A percentile compares a stretch with the other conserved stretches of the same genome.
Conservation (phyloP, 2,113 vertebrate genomes). For the Mus pahari region DNA sequence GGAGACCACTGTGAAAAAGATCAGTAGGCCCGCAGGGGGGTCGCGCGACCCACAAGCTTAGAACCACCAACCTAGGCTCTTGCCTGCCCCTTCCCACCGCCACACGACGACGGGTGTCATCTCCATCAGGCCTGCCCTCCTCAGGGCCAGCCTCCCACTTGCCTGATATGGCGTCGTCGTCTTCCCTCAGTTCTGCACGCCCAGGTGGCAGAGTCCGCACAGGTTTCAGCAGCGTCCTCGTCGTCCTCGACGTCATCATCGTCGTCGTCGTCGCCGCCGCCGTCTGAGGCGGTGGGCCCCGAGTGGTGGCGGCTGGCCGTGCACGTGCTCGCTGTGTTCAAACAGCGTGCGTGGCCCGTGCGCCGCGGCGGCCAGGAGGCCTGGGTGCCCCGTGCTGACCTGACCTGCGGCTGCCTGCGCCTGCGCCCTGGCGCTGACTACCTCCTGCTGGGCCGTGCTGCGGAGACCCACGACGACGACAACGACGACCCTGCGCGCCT, state of each 20-base stretch:
- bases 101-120: neutral
- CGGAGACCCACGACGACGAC: constrained; percentile 85
- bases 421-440: constrained; percentile 89
- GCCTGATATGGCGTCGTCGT: neutral
- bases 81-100: neutral
- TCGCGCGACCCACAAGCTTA: neutral
- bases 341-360: constrained; percentile 81
- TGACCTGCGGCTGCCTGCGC: constrained; percentile 91
- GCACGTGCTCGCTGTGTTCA: constrained; percentile 89
- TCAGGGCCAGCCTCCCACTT: neutral
- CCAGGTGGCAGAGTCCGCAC: constrained; percentile 82
- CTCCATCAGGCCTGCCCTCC: neutral
- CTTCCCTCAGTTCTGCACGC: constrained; percentile 83
- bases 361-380: constrained; percentile 88
- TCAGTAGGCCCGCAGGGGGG: neutral
- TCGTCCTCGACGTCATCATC: no score
- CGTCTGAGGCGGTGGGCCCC: constrained; percentile 87
- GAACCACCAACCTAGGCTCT: neutral
- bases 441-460: constrained; percentile 90
- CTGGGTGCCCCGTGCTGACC: constrained; percentile 92
- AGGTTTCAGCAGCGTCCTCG: constrained; percentile 33
- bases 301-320: constrained; percentile 93
- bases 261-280: constrained; percentile 29
- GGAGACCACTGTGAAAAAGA: neutral
- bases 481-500: constrained; percentile 84